Evolutionary conservation across 2,113 vertebrate genomes (phyloP).

Genomic region (Collichthys lucidus): DNA sequence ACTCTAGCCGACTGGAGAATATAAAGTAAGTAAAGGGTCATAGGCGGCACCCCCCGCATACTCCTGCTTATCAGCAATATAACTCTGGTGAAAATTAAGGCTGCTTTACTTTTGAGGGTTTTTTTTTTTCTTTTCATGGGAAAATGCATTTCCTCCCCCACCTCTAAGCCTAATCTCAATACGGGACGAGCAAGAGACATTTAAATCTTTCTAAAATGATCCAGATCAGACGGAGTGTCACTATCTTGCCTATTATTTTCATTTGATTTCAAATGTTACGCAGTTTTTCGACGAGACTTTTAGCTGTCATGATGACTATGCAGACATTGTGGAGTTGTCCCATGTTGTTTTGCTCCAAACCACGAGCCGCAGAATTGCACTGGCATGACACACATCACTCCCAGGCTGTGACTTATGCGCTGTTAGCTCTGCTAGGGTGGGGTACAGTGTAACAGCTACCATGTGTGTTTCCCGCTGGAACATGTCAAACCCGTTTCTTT

Average conservation of each 20-base stretch:
- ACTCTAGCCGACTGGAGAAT: constrained; percentile 99
- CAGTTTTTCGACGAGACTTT: constrained; percentile 32
- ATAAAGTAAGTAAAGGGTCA: constrained; percentile 95
- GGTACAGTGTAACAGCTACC: constrained; percentile 54
- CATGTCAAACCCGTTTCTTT: constrained; percentile 52
- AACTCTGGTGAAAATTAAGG: constrained; percentile 37
- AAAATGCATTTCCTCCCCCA: constrained; percentile 26
- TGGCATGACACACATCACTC: constrained; percentile 64
- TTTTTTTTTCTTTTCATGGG: constrained; percentile 7
- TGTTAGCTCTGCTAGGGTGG: constrained; percentile 35
- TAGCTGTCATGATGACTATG: constrained; percentile 52
- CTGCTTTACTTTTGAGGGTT: constrained; percentile 32
- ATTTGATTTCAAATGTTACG: constrained; percentile 4
- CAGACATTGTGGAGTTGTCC: constrained; percentile 54
- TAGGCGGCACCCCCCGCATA: constrained; percentile 66
- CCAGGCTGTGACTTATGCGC: constrained; percentile 40
- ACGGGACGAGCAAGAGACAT: background rate
- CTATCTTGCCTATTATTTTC: background rate
- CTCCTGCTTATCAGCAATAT: constrained; percentile 42
- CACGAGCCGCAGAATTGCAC: constrained; percentile 65
- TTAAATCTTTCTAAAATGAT: constrained; percentile 33
- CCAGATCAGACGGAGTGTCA: constrained; percentile 24
- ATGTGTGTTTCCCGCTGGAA: constrained; percentile 67
- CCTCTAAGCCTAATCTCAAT: background rate
- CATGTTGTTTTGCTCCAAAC: constrained; percentile 69